A percentile compares a stretch with the other conserved stretches of the same genome.
Evolutionary conservation across 2,797 vertebrate species (phyloP).

Genomic region (Falco rusticolus): DNA sequence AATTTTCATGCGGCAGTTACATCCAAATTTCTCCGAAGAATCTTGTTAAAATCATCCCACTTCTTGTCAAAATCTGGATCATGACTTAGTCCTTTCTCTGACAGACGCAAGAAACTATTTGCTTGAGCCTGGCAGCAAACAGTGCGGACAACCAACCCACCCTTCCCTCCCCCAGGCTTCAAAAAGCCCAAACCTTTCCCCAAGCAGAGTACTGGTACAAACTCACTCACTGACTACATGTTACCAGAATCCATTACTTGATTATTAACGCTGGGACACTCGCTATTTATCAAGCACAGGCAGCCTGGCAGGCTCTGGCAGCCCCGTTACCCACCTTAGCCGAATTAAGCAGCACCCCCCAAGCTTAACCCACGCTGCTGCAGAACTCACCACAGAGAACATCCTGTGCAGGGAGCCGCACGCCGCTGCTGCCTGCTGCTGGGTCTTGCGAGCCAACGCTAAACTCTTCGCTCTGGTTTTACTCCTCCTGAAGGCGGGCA

Average conservation of each 20-base stretch:
- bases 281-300: not conserved
- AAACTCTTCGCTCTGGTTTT: conserved; percentile 79
- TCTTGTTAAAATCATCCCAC: not conserved
- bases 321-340: not conserved
- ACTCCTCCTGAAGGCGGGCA: conserved; percentile 79
- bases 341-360: not conserved
- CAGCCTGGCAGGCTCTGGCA: not conserved
- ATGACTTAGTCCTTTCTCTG: not conserved
- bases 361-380: not conserved
- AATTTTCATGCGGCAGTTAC: not conserved
- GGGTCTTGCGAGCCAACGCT: conserved; percentile 79
- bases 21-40: not conserved
- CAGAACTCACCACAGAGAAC: conserved; percentile 80
- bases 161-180: not conserved
- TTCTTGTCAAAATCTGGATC: not conserved
- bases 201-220: not conserved
- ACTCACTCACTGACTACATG: not conserved
- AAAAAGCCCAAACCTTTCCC: not conserved
- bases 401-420: conserved; percentile 82
- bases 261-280: not conserved
- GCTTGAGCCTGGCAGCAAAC: not conserved
- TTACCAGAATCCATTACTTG: not conserved
- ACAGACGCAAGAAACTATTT: not conserved
- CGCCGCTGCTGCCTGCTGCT: conserved; percentile 78
- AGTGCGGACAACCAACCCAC: not conserved